Base-by-base conservation (phyloP, 1,140 invertebrate species). In the Drosophila mojavensis region DNA sequence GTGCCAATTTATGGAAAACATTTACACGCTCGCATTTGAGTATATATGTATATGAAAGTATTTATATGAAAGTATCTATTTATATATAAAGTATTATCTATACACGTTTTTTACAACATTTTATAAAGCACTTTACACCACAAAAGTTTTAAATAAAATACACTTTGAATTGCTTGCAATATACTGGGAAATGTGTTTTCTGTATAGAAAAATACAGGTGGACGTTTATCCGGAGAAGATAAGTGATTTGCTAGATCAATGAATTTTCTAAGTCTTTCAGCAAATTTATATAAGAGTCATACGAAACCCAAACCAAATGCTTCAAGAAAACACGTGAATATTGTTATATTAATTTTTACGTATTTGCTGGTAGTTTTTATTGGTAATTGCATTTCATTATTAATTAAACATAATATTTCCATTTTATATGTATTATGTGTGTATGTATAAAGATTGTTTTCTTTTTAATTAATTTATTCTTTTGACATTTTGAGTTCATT, bases 291-390 rank as follows among this genome's bases (percentile, higher is more conserved):
- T 28, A 28, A 4, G 4, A 28, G 28, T 4, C 28, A 28, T 20
- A 20, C 4, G 28, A 28, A 28, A 28, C 28, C 28, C 28, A 28
- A 28, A 28, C 28, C 4, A 28, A 43, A 43, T n/a, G 30, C 30
- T 33, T 33, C 2, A 33, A 33, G 6, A 9, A 33, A 33, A 50
- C 20, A 9, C 20, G 2, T 1, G 20, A 45, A 10, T 33, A 30
- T 17, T 10, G 7, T 47, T 47, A 17, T 47, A 17, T 47, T 47
- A 47, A 54, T 70, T 79, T 88, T 89, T 89, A 89, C 84, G 84
- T 89, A 89, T 89, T 88, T 90, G 80, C 80, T 89, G 84, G 84
- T 89, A 89, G 80, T 84, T 89, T 89, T 89, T 88, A 89, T 90
- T 89, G 84, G 84, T 89, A 89, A 85, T 89, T 89, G 84, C 80